Evolutionary conservation across 1,140 invertebrate species (phyloP), one percentile per base, ranked within the genome.

Genomic region (Psix sp.): DNA sequence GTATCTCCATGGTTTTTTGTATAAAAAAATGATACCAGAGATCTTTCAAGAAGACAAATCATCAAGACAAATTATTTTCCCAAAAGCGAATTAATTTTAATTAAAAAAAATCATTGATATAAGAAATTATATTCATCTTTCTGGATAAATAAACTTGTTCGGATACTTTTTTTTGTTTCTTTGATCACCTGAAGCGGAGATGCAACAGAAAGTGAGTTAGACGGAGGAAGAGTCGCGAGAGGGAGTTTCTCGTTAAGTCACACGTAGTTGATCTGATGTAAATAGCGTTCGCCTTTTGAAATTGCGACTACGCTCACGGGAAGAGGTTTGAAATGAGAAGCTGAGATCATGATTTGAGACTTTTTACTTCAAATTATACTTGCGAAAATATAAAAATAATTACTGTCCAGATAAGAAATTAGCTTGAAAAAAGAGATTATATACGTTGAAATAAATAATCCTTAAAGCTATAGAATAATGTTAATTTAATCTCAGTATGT

Each of bases 271-370:
- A 18, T 39, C 33, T 24, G 54, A 42, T 54, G 49, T 68, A 67
- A 74, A 68, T 43, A 63, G 38, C 36, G 20, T 63, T 60, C 59
- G 63, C 42, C 62, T 39, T 74, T 74, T 66, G 36, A 74, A 74
- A 56, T 33, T 51, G 40, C 60, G 54, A 36, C 51, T 40, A 36
- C 36, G 39, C 18, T 57, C 43, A 42, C 57, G 24, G 31, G 20
- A 51, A 31, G 26, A 49, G 59, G 49, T 40, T 51, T 36, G 45
- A 39, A 59, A 59, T 49, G 15, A 56, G 10, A 21, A 29, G 16
- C 29, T 10, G 17, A 48, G 29, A 39, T 66, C 31, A 26, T 33
- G 49, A 57, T 59, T 74, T 24, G 15, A 66, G 43, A 57, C 49
- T 60, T 67, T 67, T 52, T 16, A 20, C 43, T 62, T 62, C 49